phyloP scores from a whole-genome alignment of 2,113 vertebrate species.

The Choloepus hoffmanni region DNA sequence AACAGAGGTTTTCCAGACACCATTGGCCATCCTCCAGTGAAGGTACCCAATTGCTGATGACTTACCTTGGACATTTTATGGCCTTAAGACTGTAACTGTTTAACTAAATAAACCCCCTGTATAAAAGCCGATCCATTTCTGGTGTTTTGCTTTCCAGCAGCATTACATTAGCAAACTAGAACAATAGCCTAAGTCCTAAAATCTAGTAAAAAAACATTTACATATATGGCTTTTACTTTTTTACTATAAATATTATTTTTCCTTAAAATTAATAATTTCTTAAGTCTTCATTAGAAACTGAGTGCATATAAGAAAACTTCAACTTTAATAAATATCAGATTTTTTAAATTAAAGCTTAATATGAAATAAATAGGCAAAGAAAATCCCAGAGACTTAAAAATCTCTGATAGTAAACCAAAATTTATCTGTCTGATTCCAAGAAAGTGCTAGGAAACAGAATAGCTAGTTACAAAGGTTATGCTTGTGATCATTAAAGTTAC shows the following conservation, averaged over 20 bases:
- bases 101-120: no score
- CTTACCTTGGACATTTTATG: no score
- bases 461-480: neutral
- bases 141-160: no score
- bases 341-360: neutral
- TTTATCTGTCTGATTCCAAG: neutral
- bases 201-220: neutral
- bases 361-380: neutral
- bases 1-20: no score
- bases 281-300: neutral
- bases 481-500: neutral
- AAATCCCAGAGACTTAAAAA: neutral
- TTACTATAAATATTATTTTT: neutral
- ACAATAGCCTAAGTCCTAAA: no score
- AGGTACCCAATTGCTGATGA: no score
- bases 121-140: no score
- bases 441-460: neutral
- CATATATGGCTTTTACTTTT: neutral
- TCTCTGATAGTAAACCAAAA: neutral
- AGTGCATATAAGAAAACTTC: slow-evolving; percentile 2
- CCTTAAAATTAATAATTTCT: slow-evolving; percentile 34
- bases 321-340: neutral
- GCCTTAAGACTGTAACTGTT: no score
- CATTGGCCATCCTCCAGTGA: no score
- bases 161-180: no score